Evolutionary conservation across 2,797 vertebrate genomes (phyloP).

Genomic region (Limosa lapponica): DNA sequence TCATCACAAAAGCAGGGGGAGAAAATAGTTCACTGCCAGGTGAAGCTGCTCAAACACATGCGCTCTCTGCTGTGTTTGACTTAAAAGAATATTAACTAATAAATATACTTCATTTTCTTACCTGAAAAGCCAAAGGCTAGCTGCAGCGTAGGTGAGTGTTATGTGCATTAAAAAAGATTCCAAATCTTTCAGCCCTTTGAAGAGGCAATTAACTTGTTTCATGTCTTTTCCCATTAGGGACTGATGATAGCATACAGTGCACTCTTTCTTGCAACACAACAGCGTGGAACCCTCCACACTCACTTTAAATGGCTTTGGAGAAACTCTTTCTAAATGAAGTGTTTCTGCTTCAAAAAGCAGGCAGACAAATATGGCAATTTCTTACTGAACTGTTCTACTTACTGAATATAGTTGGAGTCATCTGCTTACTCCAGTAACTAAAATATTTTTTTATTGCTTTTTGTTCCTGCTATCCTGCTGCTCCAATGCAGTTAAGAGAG

Average conservation of each 20-base stretch:
- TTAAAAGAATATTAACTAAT: background rate
- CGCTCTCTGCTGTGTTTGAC: background rate
- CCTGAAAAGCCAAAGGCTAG: background rate
- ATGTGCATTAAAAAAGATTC: background rate
- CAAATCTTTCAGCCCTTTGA: background rate
- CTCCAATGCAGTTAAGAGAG: constrained; percentile 30
- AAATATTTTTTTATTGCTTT: background rate
- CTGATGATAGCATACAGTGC: background rate
- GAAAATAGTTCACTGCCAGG: background rate
- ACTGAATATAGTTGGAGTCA: background rate
- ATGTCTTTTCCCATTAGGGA: background rate
- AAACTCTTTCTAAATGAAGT: background rate
- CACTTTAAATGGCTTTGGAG: background rate
- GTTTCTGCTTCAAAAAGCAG: constrained; percentile 7
- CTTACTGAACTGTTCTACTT: background rate
- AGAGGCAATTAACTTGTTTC: background rate
- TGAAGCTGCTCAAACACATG: background rate
- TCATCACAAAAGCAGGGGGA: background rate
- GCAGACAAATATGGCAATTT: background rate
- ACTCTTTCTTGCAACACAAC: background rate
- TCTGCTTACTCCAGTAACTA: constrained; percentile 22
- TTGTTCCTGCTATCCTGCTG: constrained; percentile 45
- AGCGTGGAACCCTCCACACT: background rate
- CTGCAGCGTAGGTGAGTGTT: background rate
- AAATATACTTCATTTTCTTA: background rate